These are phyloP conservation scores for Anorthoa munda DNA, from an alignment of 2,888 invertebrate species.

Conservation along the genomic window DNA sequence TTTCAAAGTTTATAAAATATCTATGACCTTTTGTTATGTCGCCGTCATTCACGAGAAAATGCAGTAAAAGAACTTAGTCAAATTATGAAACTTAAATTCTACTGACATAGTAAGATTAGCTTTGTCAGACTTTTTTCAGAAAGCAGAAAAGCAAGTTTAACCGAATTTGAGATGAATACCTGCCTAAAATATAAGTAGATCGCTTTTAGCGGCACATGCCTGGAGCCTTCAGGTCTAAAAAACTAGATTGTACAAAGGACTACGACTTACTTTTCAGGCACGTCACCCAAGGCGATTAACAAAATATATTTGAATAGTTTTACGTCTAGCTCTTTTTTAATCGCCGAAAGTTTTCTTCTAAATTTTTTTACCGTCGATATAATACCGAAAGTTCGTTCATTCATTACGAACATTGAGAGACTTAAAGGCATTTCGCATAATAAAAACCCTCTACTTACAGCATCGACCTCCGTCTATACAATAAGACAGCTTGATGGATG, in stretches of 20 bases:
- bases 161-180: not conserved
- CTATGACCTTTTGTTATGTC: slow-evolving; percentile 73
- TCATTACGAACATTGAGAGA: slow-evolving; percentile 75
- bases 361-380: slow-evolving; percentile 48
- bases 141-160: slow-evolving; percentile 3
- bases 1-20: slow-evolving; percentile 82
- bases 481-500: slow-evolving; percentile 87
- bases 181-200: not conserved
- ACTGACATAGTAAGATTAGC: slow-evolving; percentile 19
- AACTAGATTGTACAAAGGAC: slow-evolving; percentile 12
- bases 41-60: slow-evolving; percentile 66
- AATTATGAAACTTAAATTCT: slow-evolving; percentile 45
- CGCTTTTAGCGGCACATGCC: not conserved
- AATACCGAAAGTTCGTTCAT: slow-evolving; percentile 70
- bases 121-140: not conserved
- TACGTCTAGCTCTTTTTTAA: slow-evolving; percentile 43
- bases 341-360: slow-evolving; percentile 46
- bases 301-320: slow-evolving; percentile 62
- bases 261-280: slow-evolving; percentile 9
- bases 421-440: slow-evolving; percentile 79
- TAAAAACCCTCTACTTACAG: slow-evolving; percentile 78
- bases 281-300: slow-evolving; percentile 46
- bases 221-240: not conserved
- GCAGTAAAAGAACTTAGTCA: slow-evolving; percentile 55
- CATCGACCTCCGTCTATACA: slow-evolving; percentile 80